Conservation (phyloP, 2,888 invertebrate species). For the Cetonia aurata region DNA sequence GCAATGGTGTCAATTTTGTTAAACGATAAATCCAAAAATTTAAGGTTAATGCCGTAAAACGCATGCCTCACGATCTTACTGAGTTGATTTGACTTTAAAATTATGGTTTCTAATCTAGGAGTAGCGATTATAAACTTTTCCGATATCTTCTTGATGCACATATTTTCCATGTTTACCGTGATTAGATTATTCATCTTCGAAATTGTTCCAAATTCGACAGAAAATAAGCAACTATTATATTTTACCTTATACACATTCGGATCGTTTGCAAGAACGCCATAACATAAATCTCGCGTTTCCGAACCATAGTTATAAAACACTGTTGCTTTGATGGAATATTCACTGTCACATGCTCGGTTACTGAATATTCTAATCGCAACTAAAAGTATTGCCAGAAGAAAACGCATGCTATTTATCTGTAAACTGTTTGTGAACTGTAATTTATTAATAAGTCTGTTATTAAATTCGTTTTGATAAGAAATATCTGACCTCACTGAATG, state of each 20-base stretch:
- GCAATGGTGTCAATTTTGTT: constrained; percentile 28
- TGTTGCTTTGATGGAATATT: neutral
- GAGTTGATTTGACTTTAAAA: constrained; percentile 29
- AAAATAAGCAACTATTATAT: neutral
- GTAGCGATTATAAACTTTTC: neutral
- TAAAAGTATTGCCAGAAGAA: neutral
- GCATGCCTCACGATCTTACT: neutral
- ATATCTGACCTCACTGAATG: too few relatives aligned
- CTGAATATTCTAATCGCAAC: neutral
- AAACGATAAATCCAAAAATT: constrained; percentile 1
- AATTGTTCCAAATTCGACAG: neutral
- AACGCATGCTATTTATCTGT: neutral
- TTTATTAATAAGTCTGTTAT: too few relatives aligned
- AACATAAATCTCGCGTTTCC: neutral
- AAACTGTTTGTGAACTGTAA: too few relatives aligned
- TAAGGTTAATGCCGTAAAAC: neutral
- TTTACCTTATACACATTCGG: neutral
- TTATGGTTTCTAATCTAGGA: constrained; percentile 14
- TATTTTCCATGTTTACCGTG: neutral
- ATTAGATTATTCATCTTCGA: constrained; percentile 2
- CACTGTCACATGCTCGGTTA: neutral
- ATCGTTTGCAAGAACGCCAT: neutral
- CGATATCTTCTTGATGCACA: neutral
- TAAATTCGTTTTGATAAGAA: too few relatives aligned
- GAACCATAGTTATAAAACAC: neutral